Evolutionary conservation across 2,888 invertebrate genomes (phyloP).

Genomic region (Spilarctia lutea): DNA sequence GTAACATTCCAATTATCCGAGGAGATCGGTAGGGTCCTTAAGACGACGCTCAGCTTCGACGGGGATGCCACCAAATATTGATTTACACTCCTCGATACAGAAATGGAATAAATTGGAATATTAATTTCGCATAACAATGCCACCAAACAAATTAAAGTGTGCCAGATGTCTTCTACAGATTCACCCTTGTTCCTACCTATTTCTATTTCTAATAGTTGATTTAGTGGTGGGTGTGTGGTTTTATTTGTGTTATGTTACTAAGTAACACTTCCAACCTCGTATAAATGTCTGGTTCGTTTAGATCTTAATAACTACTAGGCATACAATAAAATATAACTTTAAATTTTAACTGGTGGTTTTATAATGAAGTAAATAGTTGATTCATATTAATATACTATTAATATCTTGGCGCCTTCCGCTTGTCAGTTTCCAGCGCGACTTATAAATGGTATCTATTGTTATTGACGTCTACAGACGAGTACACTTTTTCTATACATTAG

Average conservation of each 20-base stretch:
- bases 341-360: too few species aligned
- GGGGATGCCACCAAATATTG: constrained; percentile 79
- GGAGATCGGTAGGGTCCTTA: constrained; percentile 56
- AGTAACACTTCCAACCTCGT: too few species aligned
- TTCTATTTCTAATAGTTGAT: constrained; percentile 74
- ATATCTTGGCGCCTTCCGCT: too few species aligned
- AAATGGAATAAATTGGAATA: constrained; percentile 86
- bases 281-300: too few species aligned
- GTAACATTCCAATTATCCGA: constrained; percentile 67
- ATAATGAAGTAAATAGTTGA: too few species aligned
- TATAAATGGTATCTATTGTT: too few species aligned
- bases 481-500: too few species aligned
- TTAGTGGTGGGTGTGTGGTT: constrained; percentile 66
- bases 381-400: too few species aligned
- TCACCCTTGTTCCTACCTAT: constrained; percentile 72
- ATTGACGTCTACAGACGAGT: too few species aligned
- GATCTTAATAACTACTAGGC: too few species aligned
- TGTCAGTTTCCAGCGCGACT: too few species aligned
- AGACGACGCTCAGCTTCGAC: constrained; percentile 59
- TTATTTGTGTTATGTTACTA: constrained; percentile 49
- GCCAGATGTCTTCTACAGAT: constrained; percentile 83
- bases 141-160: constrained; percentile 84
- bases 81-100: constrained; percentile 81
- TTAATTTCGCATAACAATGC: constrained; percentile 85
- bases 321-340: too few species aligned